A percentile compares a stretch with the other conserved stretches of the same genome.
phyloP scores from a whole-genome alignment of 2,797 vertebrate species.

The Microcaecilia unicolor region DNA sequence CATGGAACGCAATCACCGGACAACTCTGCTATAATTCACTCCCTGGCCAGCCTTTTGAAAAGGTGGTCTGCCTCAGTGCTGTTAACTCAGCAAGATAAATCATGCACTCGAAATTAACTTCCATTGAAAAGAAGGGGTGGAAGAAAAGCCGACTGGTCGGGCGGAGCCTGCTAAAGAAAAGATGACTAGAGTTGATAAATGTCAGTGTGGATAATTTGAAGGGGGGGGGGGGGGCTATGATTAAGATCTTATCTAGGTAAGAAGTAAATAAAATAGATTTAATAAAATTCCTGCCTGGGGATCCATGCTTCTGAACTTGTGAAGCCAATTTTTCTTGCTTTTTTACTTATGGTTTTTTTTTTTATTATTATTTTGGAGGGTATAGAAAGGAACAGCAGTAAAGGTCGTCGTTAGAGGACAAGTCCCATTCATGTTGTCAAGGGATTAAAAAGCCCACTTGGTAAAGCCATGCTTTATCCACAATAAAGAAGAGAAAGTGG shows the following conservation, averaged over 20 bases:
- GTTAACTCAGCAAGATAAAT: constrained; percentile 65
- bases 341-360: constrained; percentile 6
- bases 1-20: constrained; percentile 80
- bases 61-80: constrained; percentile 60
- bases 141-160: constrained; percentile 66
- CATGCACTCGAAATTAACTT: constrained; percentile 74
- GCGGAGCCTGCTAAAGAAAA: constrained; percentile 54
- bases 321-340: too few species aligned
- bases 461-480: constrained; percentile 5
- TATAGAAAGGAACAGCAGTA: constrained; percentile 21
- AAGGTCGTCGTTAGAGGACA: constrained; percentile 20
- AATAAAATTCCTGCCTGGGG: constrained; percentile 53
- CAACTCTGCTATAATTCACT: constrained; percentile 74
- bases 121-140: constrained; percentile 68
- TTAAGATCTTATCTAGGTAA: constrained; percentile 81
- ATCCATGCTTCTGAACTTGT: constrained; percentile 37
- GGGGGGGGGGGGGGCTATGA: constrained; percentile 71
- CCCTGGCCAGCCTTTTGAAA: constrained; percentile 70
- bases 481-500: background rate
- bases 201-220: constrained; percentile 73
- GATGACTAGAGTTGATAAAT: constrained; percentile 75
- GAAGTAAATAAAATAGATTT: constrained; percentile 85
- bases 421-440: constrained; percentile 22
- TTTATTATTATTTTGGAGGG: constrained; percentile 9
- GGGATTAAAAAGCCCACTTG: constrained; percentile 6